Base-by-base conservation (phyloP, 2,888 invertebrate species). In the Lathronympha strigana region DNA sequence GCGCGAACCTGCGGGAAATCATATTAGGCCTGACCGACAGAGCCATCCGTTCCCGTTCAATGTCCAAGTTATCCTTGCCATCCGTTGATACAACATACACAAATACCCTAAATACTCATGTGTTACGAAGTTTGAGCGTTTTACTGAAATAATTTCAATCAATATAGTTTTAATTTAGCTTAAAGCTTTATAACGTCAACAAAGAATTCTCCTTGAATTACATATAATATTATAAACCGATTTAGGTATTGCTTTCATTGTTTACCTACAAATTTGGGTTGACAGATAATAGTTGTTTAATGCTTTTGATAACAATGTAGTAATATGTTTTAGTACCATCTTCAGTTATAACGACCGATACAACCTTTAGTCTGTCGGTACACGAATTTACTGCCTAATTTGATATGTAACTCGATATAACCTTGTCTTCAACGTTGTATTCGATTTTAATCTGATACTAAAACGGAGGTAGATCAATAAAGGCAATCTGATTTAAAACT, bases 321-420 rank as follows among this genome's bases (percentile, higher is more conserved):
- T 57, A 63, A 57, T 57, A 51, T 21, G 25, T 19, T 51, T 58
- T 50, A 63, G 38, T 63, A 54, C 21, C 28, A 25, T n/a, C 25
- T 25, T 38, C 3, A 43, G 17, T 33, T n/a, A 19, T 43, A 58
- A 64, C 43, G 63, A 64, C 50, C 50, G 43, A 31, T 43, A 50
- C 25, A 64, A 17, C 63, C 63, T 51, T 36, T 49, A 19, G 28
- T 58, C 43, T 36, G 19, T 50, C 40, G 4, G 17, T 43, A 51
- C 19, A 58, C 63, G 51, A 58, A 57, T 64, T 58, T 51, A 58
- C 25, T 43, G 58, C 33, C 63, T 45, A 43, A 64, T 64, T 64
- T 51, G 45, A 51, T 64, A 51, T 64, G 58, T 43, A 51, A 51
- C 58, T 58, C 15, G 43, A 63, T 63, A 45, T 53, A 58, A 40